phyloP scores from a whole-genome alignment of 2,113 vertebrate genomes.

The Hoplias malabaricus region DNA sequence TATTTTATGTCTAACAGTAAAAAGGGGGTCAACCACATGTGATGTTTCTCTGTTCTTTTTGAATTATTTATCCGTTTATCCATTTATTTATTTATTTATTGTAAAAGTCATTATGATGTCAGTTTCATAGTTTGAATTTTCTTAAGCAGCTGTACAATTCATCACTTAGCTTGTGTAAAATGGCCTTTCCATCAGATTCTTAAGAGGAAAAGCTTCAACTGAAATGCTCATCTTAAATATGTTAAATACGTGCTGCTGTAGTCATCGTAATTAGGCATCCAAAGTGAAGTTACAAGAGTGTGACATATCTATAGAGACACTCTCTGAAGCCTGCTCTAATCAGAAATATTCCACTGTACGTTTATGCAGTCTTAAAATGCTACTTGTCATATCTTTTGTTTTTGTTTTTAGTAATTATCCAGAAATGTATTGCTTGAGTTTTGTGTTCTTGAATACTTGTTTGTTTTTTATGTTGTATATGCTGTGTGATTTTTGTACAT shows the following conservation, averaged over 20 bases:
- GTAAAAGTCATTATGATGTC: background rate
- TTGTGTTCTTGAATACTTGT: slow-evolving; percentile 39
- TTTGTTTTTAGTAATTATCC: slow-evolving; percentile 27
- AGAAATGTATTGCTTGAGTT: slow-evolving; percentile 33
- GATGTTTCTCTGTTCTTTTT: background rate
- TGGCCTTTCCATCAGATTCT: background rate
- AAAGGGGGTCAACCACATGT: slow-evolving; percentile 1
- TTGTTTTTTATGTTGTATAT: slow-evolving; percentile 58
- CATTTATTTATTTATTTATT: slow-evolving; percentile 7
- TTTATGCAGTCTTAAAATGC: slow-evolving; percentile 45
- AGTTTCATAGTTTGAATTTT: background rate
- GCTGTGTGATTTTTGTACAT: slow-evolving; percentile 74
- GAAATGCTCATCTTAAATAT: background rate
- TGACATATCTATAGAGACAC: slow-evolving; percentile 7
- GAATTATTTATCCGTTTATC: background rate
- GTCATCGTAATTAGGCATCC: background rate
- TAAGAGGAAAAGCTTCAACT: background rate
- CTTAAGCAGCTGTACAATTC: slow-evolving; percentile 2
- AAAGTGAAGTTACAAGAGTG: background rate
- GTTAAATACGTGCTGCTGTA: slow-evolving; percentile 14
- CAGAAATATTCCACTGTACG: slow-evolving; percentile 16
- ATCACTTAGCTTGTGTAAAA: slow-evolving; percentile 16
- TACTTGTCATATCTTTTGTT: slow-evolving; percentile 53
- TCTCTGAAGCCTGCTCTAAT: slow-evolving; percentile 12
- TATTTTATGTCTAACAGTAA: background rate